Evolutionary conservation across 2,888 invertebrate genomes (phyloP), one percentile per base, ranked within the genome.

Genomic region (Itoplectis maculator): DNA sequence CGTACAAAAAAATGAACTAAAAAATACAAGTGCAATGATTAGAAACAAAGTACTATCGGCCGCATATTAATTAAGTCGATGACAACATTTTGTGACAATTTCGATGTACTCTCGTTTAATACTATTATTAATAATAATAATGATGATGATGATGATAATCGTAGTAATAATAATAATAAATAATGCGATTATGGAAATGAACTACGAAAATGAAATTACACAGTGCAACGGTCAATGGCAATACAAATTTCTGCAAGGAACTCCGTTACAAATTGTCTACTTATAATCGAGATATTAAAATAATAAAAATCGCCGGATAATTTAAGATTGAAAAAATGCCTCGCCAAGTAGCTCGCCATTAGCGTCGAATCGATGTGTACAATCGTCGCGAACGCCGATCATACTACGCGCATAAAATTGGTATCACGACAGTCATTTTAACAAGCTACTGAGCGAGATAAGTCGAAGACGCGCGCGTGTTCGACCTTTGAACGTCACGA

Each of bases 101-200:
- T 51, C 37, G 68, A 51, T 51, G 49, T n/a, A 37, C 49, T 74
- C 15, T 59, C 18, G 8, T 59, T 54, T 7, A 40, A 51, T n/a
- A 40, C 35, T 23, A 11, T 11, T 40, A 59, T 72, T 73, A 70
- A 68, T 72, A 63, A 54, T 56, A 63, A 35, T 77, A 49, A 54
- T 29, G 29, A 78, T 63, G 63, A 49, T 69, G 6, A 20, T 61
- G 69, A 42, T 47, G 40, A n/a, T 20, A 40, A 68, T 51, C 56
- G 66, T 56, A 20, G 29, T 61, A 77, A 42, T 47, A 49, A n/a
- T 20, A 40, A 68, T 51, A 66, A 73, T 56, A 65, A 70, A 47
- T 75, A 66, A 65, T 73, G 59, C 61, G 63, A 18, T 73, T 69
- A 56, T 72, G 40, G 13, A 49, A 74, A 66, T 72, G 9, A 78